A percentile compares a stretch with the other conserved stretches of the same genome.
phyloP scores from a whole-genome alignment of 1,140 invertebrate genomes.

The Heliconius congener region DNA sequence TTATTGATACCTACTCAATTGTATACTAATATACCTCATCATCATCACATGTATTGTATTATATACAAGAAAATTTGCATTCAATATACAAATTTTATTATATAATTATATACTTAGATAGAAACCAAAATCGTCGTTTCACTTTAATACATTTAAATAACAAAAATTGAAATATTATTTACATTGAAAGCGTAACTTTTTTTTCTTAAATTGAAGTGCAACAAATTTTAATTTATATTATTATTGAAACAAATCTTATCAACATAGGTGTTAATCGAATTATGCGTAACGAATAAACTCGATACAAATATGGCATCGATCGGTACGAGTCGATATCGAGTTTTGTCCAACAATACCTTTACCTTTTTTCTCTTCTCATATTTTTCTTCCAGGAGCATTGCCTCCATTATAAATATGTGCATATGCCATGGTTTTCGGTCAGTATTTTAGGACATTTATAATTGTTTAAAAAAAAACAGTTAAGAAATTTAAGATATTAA shows the following conservation, averaged over 20 bases:
- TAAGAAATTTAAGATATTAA: too few relatives aligned
- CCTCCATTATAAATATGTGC: constrained; percentile 61
- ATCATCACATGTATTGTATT: too few relatives aligned
- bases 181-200: not conserved
- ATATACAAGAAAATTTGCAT: too few relatives aligned
- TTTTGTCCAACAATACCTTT: constrained; percentile 59
- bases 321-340: constrained; percentile 56
- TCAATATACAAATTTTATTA: too few relatives aligned
- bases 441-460: constrained; percentile 40
- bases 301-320: constrained; percentile 54
- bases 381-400: constrained; percentile 67
- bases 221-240: constrained; percentile 5
- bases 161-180: not conserved
- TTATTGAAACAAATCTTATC: constrained; percentile 19
- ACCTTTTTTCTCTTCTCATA: constrained; percentile 55
- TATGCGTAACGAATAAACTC: constrained; percentile 36
- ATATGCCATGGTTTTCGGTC: constrained; percentile 40
- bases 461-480: too few relatives aligned
- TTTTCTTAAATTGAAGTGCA: not conserved
- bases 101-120: too few relatives aligned
- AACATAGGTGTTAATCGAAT: constrained; percentile 32
- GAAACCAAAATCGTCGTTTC: too few relatives aligned
- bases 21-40: too few relatives aligned
- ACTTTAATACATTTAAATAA: not conserved
- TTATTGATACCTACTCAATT: too few relatives aligned